These are phyloP conservation scores for Plectropomus leopardus DNA, from an alignment of 2,113 vertebrate species.

Conservation along the genomic window DNA sequence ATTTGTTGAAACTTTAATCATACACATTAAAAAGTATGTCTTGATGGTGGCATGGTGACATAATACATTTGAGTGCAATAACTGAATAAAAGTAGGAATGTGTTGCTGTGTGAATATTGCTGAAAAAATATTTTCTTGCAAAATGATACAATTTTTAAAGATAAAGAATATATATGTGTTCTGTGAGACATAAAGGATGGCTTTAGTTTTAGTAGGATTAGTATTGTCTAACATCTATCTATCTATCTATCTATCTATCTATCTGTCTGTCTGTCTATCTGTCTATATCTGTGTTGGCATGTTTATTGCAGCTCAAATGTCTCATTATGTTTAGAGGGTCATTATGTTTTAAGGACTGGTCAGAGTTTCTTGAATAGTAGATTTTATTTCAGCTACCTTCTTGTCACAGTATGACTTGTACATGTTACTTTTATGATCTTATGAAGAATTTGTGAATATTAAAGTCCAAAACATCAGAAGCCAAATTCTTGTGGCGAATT, in stretches of 20 bases:
- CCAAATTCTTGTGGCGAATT: not conserved
- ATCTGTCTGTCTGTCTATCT: too few relatives aligned
- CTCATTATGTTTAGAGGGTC: not conserved
- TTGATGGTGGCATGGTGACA: not conserved
- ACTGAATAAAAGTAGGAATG: not conserved
- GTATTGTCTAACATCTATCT: not conserved
- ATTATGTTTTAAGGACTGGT: too few relatives aligned
- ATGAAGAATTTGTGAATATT: not conserved
- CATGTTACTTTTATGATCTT: not conserved
- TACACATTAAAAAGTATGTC: too few relatives aligned
- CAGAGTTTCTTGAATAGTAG: not conserved
- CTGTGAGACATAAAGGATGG: not conserved
- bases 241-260: too few relatives aligned
- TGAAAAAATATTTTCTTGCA: not conserved
- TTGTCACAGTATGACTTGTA: not conserved
- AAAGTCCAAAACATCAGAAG: not conserved
- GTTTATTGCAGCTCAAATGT: not conserved
- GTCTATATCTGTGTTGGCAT: not conserved
- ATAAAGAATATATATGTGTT: not conserved
- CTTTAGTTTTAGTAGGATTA: not conserved
- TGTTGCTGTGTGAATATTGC: not conserved
- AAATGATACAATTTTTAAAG: not conserved
- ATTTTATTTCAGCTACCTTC: not conserved
- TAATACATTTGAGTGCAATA: not conserved
- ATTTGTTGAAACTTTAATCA: not conserved